Evolutionary conservation across 2,797 vertebrate genomes (phyloP).

Genomic region (Scleropages formosus): DNA sequence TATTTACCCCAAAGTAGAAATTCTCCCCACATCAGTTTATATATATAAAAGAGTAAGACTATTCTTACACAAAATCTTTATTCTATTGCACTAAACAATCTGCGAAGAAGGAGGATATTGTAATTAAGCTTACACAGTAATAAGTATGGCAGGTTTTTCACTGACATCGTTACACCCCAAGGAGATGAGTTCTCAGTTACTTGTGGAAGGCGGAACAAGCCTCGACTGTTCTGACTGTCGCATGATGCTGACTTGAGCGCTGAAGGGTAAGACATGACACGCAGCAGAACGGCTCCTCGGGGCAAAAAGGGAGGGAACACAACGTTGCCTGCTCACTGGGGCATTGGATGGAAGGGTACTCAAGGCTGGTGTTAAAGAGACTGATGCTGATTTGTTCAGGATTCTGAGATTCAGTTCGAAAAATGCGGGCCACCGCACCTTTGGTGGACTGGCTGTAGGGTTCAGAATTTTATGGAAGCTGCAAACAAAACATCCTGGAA

Average conservation of each 20-base stretch:
- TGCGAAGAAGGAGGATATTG: not conserved
- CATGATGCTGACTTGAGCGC: not conserved
- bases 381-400: not conserved
- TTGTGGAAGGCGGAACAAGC: not conserved
- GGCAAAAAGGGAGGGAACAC: not conserved
- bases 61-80: no score
- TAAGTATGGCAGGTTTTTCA: not conserved
- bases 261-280: not conserved
- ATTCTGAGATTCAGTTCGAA: not conserved
- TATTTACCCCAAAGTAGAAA: no score
- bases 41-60: no score
- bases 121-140: conserved; percentile 4
- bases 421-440: no score
- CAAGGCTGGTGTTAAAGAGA: not conserved
- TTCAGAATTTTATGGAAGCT: no score
- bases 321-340: not conserved
- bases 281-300: not conserved
- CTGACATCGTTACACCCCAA: not conserved
- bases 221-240: not conserved
- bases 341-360: not conserved
- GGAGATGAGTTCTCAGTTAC: not conserved
- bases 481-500: no score
- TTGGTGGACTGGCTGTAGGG: no score
- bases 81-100: not conserved
- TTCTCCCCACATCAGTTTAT: no score